These are phyloP conservation scores for Xenops minutus DNA, from an alignment of 2,797 vertebrate species.

Conservation along the genomic window DNA sequence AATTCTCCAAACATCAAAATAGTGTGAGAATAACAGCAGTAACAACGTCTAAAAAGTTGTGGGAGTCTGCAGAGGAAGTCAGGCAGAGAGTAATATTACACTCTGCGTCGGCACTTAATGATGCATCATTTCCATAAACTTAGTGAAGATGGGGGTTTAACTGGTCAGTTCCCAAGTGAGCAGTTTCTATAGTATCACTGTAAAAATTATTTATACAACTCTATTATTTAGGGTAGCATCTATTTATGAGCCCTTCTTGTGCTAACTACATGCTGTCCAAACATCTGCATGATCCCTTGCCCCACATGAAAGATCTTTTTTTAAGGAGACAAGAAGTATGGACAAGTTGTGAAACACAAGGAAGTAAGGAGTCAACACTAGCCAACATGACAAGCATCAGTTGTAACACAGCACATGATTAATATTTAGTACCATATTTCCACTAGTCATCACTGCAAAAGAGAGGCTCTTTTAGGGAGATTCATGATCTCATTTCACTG, in stretches of 20 bases:
- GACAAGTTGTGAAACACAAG: background rate
- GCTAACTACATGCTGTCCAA: background rate
- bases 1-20: background rate
- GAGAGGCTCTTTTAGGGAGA: background rate
- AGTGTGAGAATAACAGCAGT: background rate
- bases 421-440: background rate
- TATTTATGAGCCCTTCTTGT: background rate
- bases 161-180: background rate
- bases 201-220: background rate
- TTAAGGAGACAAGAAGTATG: background rate
- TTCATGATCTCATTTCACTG: background rate
- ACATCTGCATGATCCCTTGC: background rate
- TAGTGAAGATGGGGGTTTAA: background rate
- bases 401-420: background rate
- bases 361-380: background rate
- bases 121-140: background rate
- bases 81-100: background rate
- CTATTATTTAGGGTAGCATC: background rate
- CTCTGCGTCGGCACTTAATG: background rate
- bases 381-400: background rate
- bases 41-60: background rate
- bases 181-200: background rate
- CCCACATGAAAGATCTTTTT: background rate
- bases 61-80: constrained; percentile 4
- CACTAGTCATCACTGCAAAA: background rate